Evolutionary conservation across 2,888 invertebrate genomes (phyloP).

Genomic region (Eremobia ochroleuca): DNA sequence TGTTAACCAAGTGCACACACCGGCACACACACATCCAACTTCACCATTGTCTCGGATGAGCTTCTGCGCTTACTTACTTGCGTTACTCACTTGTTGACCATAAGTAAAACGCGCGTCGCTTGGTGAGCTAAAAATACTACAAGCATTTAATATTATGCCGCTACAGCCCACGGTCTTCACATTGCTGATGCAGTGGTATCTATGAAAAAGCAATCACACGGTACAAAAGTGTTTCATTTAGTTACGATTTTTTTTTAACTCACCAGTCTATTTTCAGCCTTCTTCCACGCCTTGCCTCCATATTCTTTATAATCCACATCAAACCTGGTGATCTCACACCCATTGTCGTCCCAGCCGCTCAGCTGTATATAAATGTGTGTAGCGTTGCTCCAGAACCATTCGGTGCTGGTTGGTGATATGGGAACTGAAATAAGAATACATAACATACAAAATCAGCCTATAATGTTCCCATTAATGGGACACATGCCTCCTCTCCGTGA

Average conservation of each 20-base stretch:
- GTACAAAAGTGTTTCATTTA: not conserved
- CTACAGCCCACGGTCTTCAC: not conserved
- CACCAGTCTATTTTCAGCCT: conserved; percentile 85
- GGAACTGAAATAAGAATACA: conserved; percentile 87
- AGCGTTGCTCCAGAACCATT: conserved; percentile 95
- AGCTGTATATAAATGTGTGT: conserved; percentile 95
- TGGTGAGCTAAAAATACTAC: no score
- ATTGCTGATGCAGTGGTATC: not conserved
- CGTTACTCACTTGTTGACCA: no score
- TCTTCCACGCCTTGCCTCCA: conserved; percentile 87
- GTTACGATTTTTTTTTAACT: conserved; percentile 51
- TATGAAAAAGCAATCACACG: not conserved
- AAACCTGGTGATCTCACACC: conserved; percentile 95
- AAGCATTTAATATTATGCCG: not conserved
- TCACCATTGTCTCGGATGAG: no score
- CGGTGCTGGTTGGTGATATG: conserved; percentile 93
- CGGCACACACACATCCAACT: no score
- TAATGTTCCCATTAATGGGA: no score
- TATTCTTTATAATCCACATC: conserved; percentile 93
- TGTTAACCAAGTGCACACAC: no score
- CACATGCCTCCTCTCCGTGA: no score
- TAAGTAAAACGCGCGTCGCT: no score
- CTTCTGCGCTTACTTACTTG: no score
- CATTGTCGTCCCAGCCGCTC: conserved; percentile 96
- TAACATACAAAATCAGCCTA: no score